Base-by-base conservation (phyloP, 2,888 invertebrate species). In the Mesorhabditis spiculigera region DNA sequence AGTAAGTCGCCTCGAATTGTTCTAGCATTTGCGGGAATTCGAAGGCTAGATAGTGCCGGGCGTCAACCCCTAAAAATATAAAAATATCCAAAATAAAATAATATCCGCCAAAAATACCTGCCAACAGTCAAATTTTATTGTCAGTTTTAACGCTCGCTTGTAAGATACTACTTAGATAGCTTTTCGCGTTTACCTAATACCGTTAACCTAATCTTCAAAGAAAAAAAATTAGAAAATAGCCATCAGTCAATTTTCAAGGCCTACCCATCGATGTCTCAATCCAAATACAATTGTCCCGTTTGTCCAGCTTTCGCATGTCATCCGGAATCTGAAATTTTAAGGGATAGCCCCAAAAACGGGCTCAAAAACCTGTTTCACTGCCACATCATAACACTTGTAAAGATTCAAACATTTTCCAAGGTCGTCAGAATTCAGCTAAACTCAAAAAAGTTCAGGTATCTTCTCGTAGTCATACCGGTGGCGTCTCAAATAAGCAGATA, bases 1-100 rank as follows among this genome's bases (percentile, higher is more conserved):
- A 94, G 95, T 95, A 97, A 70, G 95, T 93, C 79, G 93, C 93
- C 88, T 96, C 95, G 75, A 97, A 92, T 84, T 93, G 90, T 82
- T 95, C 89, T 82, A 96, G 89, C 85, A 95, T 94, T 85, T 92
- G 92, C 41, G 93, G 89, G 13, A 93, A 94, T 88, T 96, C 96
- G 6, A 94, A 92, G 78, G 93, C 93, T 87, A 96, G 91, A 89
- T 95, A 95, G 73, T 92, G 88, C 4, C 74, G 72, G 43, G 70
- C 58, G 8, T 50, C 58, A 2, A 2, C 3, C 8, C 58, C 58
- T 63, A 4, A 63, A 63, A n/a, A n/a, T n/a, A n/a, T n/a, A n/a
- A n/a, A n/a, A n/a, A n/a, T n/a, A n/a, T n/a, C n/a, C n/a, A n/a
- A 63, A 8, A n/a, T 10, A 63, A 63, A 28, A 63, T 3, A 63